phyloP scores from a whole-genome alignment of 2,888 invertebrate genomes.

The Marronus borbonicus region DNA sequence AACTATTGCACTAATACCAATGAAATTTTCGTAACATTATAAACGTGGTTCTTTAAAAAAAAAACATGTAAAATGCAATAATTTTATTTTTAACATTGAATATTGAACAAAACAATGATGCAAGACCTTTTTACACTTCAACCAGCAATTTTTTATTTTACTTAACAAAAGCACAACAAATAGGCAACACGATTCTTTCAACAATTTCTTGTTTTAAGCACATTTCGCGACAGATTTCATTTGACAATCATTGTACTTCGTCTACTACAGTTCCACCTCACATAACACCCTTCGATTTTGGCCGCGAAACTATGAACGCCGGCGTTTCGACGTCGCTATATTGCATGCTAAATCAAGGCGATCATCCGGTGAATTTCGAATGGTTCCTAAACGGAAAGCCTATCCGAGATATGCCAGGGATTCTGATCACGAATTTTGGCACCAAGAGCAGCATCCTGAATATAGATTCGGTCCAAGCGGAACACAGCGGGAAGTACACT shows the following conservation, averaged over 20 bases:
- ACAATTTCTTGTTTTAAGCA: neutral
- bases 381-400: conserved; percentile 81
- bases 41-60: too few species aligned
- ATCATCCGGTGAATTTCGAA: conserved; percentile 82
- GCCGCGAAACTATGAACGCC: conserved; percentile 75
- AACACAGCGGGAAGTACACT: conserved; percentile 83
- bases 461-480: conserved; percentile 81
- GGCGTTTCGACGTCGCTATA: conserved; percentile 74
- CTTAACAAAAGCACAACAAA: too few species aligned
- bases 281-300: conserved; percentile 79
- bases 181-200: neutral
- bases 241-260: too few species aligned
- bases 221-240: too few species aligned
- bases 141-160: too few species aligned
- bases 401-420: conserved; percentile 71
- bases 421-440: conserved; percentile 45
- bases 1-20: too few species aligned
- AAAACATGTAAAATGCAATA: too few species aligned
- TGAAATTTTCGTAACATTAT: too few species aligned
- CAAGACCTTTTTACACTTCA: neutral
- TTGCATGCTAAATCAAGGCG: conserved; percentile 80
- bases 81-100: too few species aligned
- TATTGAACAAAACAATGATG: neutral
- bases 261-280: conserved; percentile 77
- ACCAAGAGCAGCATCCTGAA: conserved; percentile 75